A percentile compares a stretch with the other conserved stretches of the same genome.
These are phyloP conservation scores for Bombus difficillimus DNA, from an alignment of 1,140 invertebrate genomes.

Conservation along the genomic window DNA sequence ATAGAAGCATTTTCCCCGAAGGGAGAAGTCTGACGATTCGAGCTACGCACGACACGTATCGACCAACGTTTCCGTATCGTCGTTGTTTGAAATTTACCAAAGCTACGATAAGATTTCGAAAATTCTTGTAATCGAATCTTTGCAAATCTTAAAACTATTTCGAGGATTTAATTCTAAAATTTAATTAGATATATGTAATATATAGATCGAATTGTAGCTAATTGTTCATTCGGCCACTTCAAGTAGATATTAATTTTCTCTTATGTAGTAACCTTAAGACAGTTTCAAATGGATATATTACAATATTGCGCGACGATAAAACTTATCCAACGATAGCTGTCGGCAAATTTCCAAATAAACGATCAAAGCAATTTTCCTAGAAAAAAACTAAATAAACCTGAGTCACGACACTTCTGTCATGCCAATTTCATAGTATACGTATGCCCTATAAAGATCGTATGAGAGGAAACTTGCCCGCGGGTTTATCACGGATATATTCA, in stretches of 20 bases:
- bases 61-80: background rate
- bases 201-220: background rate
- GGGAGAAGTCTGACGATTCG: slow-evolving; percentile 28
- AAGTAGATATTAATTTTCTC: background rate
- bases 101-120: background rate
- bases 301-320: background rate
- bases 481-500: background rate
- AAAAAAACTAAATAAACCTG: background rate
- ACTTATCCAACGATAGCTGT: background rate
- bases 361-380: background rate
- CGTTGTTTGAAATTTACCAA: background rate
- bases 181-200: background rate
- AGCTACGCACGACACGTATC: slow-evolving; percentile 6
- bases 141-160: background rate
- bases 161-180: background rate
- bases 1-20: slow-evolving; percentile 28
- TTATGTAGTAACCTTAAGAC: background rate
- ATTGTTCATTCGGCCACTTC: background rate
- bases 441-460: background rate
- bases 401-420: background rate
- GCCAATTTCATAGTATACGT: too few relatives aligned
- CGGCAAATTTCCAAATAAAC: background rate
- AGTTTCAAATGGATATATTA: too few relatives aligned
- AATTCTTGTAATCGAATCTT: background rate
- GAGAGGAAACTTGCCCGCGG: background rate